These are phyloP conservation scores for Gymnocephalus cernua DNA, from an alignment of 2,113 vertebrate genomes.

Conservation along the genomic window DNA sequence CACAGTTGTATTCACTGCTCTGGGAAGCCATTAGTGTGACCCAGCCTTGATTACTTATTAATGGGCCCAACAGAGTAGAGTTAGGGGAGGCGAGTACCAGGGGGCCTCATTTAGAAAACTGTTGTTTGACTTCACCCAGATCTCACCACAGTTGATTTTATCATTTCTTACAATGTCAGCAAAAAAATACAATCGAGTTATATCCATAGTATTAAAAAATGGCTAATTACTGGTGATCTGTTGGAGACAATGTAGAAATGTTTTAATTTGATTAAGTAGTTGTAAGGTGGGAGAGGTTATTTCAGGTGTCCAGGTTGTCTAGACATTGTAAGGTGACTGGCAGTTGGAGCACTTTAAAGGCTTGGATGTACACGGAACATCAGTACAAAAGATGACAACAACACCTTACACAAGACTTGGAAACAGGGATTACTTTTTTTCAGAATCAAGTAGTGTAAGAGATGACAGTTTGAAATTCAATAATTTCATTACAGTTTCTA, in stretches of 20 bases:
- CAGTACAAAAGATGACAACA: background rate
- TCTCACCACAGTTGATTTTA: slow-evolving; percentile 28
- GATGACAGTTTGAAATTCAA: too few relatives aligned
- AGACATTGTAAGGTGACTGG: background rate
- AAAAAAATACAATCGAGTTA: background rate
- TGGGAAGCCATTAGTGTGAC: slow-evolving; percentile 82
- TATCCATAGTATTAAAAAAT: background rate
- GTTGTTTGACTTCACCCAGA: slow-evolving; percentile 56
- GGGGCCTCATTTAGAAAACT: slow-evolving; percentile 57
- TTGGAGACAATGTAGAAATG: background rate
- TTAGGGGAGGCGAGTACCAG: slow-evolving; percentile 52
- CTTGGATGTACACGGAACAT: background rate
- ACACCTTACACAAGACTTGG: too few relatives aligned
- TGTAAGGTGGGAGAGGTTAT: background rate
- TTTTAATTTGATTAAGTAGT: background rate
- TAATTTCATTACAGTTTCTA: too few relatives aligned
- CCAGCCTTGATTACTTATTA: slow-evolving; percentile 85
- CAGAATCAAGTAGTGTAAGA: too few relatives aligned
- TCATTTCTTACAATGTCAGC: slow-evolving; percentile 10
- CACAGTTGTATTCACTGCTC: slow-evolving; percentile 75
- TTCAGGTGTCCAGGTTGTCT: background rate
- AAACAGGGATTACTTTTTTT: too few relatives aligned
- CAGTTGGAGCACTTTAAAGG: background rate
- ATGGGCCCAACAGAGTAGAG: slow-evolving; percentile 74
- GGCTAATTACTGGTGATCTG: background rate